Evolutionary conservation across 2,888 invertebrate species (phyloP).

Genomic region (Sympetrum striolatum): DNA sequence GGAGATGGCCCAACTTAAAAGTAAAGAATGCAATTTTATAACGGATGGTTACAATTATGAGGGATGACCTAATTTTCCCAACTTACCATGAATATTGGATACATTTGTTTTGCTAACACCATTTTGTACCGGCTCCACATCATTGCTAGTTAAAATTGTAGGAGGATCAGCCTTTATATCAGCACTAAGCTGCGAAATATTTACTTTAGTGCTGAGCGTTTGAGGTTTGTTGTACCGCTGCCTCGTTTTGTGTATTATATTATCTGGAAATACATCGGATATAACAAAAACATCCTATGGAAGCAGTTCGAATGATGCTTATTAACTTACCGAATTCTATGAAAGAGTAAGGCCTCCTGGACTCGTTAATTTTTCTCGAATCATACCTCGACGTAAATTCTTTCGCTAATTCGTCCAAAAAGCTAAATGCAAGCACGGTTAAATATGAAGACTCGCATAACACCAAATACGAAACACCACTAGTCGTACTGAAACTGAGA

Average conservation of each 20-base stretch:
- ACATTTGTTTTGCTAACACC: constrained; percentile 48
- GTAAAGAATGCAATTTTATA: not conserved
- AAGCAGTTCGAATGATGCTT: not conserved
- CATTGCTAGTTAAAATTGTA: constrained; percentile 50
- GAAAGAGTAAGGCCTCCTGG: constrained; percentile 59
- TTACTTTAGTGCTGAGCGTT: constrained; percentile 53
- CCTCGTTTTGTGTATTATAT: constrained; percentile 53
- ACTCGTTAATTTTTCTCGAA: constrained; percentile 54
- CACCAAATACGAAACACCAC: constrained; percentile 57
- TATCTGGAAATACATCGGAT: constrained; percentile 50
- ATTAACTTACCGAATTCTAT: constrained; percentile 59
- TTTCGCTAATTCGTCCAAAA: constrained; percentile 59
- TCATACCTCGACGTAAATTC: constrained; percentile 59
- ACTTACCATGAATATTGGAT: constrained; percentile 51
- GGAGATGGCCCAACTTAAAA: constrained; percentile 52
- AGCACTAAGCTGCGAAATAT: constrained; percentile 53
- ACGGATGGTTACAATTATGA: not conserved
- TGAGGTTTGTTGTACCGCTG: constrained; percentile 55
- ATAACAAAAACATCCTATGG: not conserved
- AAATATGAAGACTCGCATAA: constrained; percentile 58
- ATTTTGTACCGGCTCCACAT: constrained; percentile 52
- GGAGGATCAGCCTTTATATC: constrained; percentile 54
- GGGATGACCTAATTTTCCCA: not conserved
- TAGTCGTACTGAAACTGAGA: constrained; percentile 54
- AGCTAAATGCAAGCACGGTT: constrained; percentile 59